phyloP scores from a whole-genome alignment of 2,113 vertebrate genomes.

The Callithrix jacchus region DNA sequence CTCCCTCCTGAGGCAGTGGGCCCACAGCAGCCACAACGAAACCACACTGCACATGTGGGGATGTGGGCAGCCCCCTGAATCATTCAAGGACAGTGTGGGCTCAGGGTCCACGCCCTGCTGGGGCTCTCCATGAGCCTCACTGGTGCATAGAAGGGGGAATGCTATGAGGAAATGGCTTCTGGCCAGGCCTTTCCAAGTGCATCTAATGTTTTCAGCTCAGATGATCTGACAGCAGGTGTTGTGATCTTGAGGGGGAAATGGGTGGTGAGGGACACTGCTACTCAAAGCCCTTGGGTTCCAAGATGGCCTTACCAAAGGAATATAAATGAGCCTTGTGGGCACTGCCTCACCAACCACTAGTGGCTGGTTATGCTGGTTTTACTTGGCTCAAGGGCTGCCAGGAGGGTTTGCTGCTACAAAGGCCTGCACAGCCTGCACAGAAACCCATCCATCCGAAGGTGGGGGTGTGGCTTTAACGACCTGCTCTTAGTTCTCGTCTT shows the following conservation, averaged over 20 bases:
- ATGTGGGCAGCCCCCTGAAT: neutral
- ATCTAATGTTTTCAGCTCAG: neutral
- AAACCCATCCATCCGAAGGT: neutral
- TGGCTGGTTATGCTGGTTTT: neutral
- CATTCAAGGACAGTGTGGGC: neutral
- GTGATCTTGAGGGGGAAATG: neutral
- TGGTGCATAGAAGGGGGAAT: neutral
- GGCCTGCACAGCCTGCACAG: conserved; percentile 32
- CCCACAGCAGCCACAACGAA: neutral
- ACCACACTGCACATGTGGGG: neutral
- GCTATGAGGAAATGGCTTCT: conserved; percentile 42
- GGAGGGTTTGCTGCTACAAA: neutral
- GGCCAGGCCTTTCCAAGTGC: conserved; percentile 25
- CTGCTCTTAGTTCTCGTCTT: conserved; percentile 31
- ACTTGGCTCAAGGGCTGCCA: conserved; percentile 3
- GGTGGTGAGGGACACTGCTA: neutral
- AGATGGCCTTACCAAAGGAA: conserved; percentile 21
- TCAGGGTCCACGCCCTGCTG: neutral
- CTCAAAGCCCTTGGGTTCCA: neutral
- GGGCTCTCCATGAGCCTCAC: neutral
- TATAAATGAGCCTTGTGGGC: neutral
- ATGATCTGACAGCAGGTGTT: neutral
- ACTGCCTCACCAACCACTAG: neutral
- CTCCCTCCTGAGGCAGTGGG: neutral
- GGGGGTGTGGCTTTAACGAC: neutral